Base-by-base conservation (phyloP, 2,888 invertebrate genomes). In the Morpho helenor region DNA sequence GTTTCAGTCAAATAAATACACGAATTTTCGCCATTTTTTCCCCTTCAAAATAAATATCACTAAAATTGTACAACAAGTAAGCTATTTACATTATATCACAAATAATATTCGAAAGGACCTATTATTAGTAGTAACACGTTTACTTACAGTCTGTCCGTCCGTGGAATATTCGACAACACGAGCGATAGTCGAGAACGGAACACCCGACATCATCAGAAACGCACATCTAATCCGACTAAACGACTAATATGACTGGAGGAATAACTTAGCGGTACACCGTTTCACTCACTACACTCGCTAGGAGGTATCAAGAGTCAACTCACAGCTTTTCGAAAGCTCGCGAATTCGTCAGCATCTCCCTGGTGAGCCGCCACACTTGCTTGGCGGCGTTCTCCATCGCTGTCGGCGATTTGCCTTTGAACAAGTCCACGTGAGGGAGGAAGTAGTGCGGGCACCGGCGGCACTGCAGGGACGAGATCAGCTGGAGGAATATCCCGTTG, bases 381-480 rank as follows among this genome's bases (percentile, higher is more conserved):
- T 97, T 97, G 52, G 98, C 96, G 7, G 97, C 97, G 85, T 96
- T 96, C 87, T 98, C 98, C 74, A 98, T 89, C 2, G 96, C 95
- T 73, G 95, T 95, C 61, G 96, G 95, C 41, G 96, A 96, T 82
- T 97, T 97, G 61, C 97, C 98, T 80, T 97, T 96, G 87, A 99
- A 97, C 64, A 99, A 91, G 84, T 98, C 98, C 74, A 98, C 93
- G 74, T 95, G 96, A 9, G 98, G 98, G 60, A 98, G 92, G 87
- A 98, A 98, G 80, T 98, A 98, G 85, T 98, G 98, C 39, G 98
- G 97, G 83, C 98, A 98, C 56, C 97, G 92, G 51, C 97, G 94
- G 80, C 98, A 98, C 86, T 99, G 98, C 66, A 99, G 93, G 79
- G 98, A 98, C n/a, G 97, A 97, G 73, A 98, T 98, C 74, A 98